phyloP scores from a whole-genome alignment of 2,888 invertebrate species.

The Galerucella nymphaeae region DNA sequence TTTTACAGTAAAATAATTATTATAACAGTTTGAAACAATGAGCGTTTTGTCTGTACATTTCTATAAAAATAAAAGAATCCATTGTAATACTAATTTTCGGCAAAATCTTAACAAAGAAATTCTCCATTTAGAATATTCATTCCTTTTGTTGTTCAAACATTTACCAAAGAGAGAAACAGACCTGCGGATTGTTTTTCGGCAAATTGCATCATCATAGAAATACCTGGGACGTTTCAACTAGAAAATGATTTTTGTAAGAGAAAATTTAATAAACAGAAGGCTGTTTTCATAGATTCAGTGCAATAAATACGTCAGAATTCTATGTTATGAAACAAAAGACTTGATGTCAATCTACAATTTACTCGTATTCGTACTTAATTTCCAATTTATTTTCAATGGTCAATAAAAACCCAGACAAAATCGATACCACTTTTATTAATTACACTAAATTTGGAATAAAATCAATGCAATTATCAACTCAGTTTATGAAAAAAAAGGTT shows the following conservation, averaged over 20 bases:
- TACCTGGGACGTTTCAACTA: conserved; percentile 23
- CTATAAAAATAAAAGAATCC: background rate
- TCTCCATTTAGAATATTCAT: conserved; percentile 10
- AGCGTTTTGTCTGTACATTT: background rate
- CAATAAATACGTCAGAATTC: background rate
- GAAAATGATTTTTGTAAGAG: conserved; percentile 18
- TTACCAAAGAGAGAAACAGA: conserved; percentile 22
- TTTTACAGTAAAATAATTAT: background rate
- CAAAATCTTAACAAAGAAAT: conserved; percentile 23
- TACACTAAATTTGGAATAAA: too few relatives aligned
- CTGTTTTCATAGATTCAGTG: background rate
- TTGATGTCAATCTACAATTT: too few relatives aligned
- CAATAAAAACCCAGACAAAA: background rate
- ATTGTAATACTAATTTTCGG: conserved; percentile 7
- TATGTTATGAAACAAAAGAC: background rate
- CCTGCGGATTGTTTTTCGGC: conserved; percentile 17
- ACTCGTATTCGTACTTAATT: too few relatives aligned
- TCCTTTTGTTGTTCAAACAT: conserved; percentile 19
- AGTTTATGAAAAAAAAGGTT: too few relatives aligned
- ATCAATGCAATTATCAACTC: too few relatives aligned
- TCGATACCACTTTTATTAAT: background rate
- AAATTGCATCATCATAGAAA: conserved; percentile 21
- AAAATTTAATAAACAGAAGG: conserved; percentile 18
- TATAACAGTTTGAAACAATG: background rate
- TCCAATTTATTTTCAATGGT: background rate